Evolutionary conservation across 2,888 invertebrate species (phyloP), one percentile per base, ranked within the genome.

Genomic region (Oligia latruncula): DNA sequence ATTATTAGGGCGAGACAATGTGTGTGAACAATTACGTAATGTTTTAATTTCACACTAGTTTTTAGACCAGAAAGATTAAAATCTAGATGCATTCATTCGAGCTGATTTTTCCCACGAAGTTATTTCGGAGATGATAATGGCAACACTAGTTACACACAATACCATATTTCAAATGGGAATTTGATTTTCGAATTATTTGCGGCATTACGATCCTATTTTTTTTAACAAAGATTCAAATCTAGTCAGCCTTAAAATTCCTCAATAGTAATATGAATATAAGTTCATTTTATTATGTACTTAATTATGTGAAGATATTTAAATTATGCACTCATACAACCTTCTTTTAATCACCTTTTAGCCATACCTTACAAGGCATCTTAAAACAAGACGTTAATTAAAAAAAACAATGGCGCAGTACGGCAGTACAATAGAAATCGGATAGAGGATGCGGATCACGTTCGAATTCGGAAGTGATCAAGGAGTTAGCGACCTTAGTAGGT

Each of bases 391-490:
- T 68, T 80, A 66, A 55, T 74, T 68, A 74, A 79, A 73, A 81
- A 80, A 74, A 60, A 83, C 78, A 89, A 87, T 85, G 80, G 80
- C 66, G 71, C 49, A 29, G 29, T 29, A 29, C 71, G 35, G 66
- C 71, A 72, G 64, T 71, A 82, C 86, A 89, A 89, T 89, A 89
- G 89, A 88, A 87, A 87, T 89, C 88, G 83, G 85, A 82, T 86
- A 84, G 77, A 83, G 86, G 78, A 89, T 89, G 83, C 90, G 72
- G 71, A 83, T 85, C 90, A 90, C 88, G 89, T 81, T 79, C 79
- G 72, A 71, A 68, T 89, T 90, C 88, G 89, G 90, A 90, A 90
- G 87, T 78, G 84, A 84, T 85, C 85, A 90, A 90, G 88, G 88
- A 86, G 81, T 88, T 66, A 82, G 79, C 79, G 90, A 90, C 89